phyloP scores from a whole-genome alignment of 35 echinoderm and acorn worm species.

The Patiria miniata region DNA sequence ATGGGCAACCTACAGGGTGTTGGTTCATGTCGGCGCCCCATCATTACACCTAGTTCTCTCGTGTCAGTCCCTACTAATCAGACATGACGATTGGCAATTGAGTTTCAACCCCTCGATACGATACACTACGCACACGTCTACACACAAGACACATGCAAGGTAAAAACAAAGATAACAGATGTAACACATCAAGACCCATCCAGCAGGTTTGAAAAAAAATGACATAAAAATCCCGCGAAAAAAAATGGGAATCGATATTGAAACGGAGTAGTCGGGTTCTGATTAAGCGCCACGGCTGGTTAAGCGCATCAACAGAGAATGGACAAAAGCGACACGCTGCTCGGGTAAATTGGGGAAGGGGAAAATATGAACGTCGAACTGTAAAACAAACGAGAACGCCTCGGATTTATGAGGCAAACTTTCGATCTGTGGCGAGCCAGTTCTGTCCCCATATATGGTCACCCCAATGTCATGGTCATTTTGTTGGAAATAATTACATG shows the following conservation, averaged over 20 bases:
- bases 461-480: slow-evolving; percentile 8
- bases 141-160: background rate
- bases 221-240: slow-evolving; percentile 1
- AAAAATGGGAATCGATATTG: background rate
- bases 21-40: slow-evolving; percentile 29
- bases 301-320: background rate
- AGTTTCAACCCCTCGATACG: slow-evolving; percentile 4
- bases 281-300: background rate
- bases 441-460: background rate
- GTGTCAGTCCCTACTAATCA: slow-evolving; percentile 7
- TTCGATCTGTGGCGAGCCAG: background rate
- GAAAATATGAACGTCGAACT: too few relatives aligned
- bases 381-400: background rate
- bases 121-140: slow-evolving; percentile 8
- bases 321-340: background rate
- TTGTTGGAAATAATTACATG: slow-evolving; percentile 16
- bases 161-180: background rate
- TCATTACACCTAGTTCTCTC: slow-evolving; percentile 19
- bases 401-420: background rate
- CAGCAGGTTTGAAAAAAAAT: background rate
- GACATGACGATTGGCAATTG: slow-evolving; percentile 24
- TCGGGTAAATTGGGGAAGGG: background rate
- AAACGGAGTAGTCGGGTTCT: background rate
- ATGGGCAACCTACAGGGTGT: slow-evolving; percentile 8
- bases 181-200: slow-evolving; percentile 20